Conservation (phyloP, 2,113 vertebrate species). For the Prietella phreatophila region DNA sequence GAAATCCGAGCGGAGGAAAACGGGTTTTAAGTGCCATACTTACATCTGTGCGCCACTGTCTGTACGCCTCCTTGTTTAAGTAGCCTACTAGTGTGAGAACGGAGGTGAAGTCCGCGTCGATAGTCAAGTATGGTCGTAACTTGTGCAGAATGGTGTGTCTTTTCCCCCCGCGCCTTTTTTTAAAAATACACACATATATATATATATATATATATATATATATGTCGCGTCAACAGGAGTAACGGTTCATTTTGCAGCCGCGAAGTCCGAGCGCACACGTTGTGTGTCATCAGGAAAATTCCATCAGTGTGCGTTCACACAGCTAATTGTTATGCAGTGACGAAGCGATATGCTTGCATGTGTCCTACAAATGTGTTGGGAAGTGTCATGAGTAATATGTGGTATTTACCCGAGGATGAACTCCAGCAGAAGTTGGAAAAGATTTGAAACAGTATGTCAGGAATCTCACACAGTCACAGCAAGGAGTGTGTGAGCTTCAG, state of each 20-base stretch:
- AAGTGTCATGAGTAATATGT: conserved; percentile 79
- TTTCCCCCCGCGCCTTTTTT: background rate
- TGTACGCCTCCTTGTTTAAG: conserved; percentile 56
- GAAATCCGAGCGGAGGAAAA: conserved; percentile 36
- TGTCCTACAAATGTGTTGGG: conserved; percentile 74
- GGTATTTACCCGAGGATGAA: conserved; percentile 70
- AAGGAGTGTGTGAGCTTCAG: conserved; percentile 56
- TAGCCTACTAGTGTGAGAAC: conserved; percentile 44
- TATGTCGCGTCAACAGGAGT: conserved; percentile 48
- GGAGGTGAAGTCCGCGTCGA: conserved; percentile 63
- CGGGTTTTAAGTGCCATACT: conserved; percentile 61
- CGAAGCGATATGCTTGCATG: conserved; percentile 74
- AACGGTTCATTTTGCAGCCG: conserved; percentile 62
- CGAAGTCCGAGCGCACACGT: conserved; percentile 68
- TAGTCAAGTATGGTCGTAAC: conserved; percentile 55
- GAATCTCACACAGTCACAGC: conserved; percentile 61
- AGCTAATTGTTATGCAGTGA: conserved; percentile 81
- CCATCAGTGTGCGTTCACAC: conserved; percentile 73
- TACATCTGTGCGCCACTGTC: conserved; percentile 64
- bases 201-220: too few relatives aligned
- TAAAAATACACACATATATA: too few relatives aligned
- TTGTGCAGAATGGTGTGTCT: conserved; percentile 40
- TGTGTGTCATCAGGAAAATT: conserved; percentile 78
- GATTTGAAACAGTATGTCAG: conserved; percentile 64
- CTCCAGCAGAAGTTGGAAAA: conserved; percentile 64